phyloP scores from a whole-genome alignment of 1,140 invertebrate species.

The Drosophila lini region DNA sequence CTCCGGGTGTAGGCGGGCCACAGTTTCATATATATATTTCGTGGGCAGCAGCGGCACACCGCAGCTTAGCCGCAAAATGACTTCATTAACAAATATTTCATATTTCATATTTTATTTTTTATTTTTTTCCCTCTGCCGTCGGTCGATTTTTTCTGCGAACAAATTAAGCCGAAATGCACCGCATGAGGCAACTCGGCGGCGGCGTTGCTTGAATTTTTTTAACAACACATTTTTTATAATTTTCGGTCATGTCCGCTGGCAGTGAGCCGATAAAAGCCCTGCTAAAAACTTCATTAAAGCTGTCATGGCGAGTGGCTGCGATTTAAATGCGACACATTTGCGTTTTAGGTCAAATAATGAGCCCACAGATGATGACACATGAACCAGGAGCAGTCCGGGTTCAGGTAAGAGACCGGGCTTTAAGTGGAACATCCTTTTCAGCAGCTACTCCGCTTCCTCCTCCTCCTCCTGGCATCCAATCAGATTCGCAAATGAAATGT shows the following conservation, averaged over 20 bases:
- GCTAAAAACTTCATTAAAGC: slow-evolving; percentile 74
- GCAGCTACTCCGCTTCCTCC: background rate
- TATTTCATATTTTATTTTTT: slow-evolving; percentile 39
- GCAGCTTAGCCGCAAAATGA: slow-evolving; percentile 78
- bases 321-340: slow-evolving; percentile 73
- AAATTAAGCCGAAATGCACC: slow-evolving; percentile 76
- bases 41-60: slow-evolving; percentile 32
- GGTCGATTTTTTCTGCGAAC: slow-evolving; percentile 66
- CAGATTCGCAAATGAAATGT: slow-evolving; percentile 78
- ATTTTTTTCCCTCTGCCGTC: slow-evolving; percentile 3
- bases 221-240: slow-evolving; percentile 55
- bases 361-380: slow-evolving; percentile 41
- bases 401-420: slow-evolving; percentile 11
- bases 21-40: slow-evolving; percentile 41
- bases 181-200: slow-evolving; percentile 42
- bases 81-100: slow-evolving; percentile 75
- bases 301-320: slow-evolving; percentile 50
- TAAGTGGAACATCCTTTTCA: slow-evolving; percentile 19
- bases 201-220: slow-evolving; percentile 24
- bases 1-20: slow-evolving; percentile 40
- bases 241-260: slow-evolving; percentile 43
- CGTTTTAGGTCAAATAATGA: slow-evolving; percentile 17
- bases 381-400: background rate
- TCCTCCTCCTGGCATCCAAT: slow-evolving; percentile 43
- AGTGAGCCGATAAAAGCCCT: slow-evolving; percentile 73